Percentiles rank a stretch among this genome's conserved stretches.
These are phyloP conservation scores for Cheilosia variabilis DNA, from an alignment of 2,888 invertebrate genomes.

Conservation along the genomic window DNA sequence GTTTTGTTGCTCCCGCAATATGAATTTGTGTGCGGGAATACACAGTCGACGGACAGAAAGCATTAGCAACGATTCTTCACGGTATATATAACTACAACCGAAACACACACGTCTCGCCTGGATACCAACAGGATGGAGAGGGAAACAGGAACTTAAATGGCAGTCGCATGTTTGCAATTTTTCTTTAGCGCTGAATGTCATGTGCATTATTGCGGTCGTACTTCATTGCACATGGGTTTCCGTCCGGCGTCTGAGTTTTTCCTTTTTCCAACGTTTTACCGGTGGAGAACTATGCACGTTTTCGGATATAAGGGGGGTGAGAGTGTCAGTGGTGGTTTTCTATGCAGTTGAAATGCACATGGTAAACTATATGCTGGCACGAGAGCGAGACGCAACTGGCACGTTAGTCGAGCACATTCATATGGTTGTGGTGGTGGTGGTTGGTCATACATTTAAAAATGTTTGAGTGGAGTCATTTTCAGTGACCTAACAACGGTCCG, in stretches of 20 bases:
- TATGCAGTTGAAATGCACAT: slow-evolving; percentile 4
- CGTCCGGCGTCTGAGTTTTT: slow-evolving; percentile 32
- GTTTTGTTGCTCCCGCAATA: neutral
- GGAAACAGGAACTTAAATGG: slow-evolving; percentile 57
- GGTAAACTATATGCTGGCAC: slow-evolving; percentile 5
- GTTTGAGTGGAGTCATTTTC: no score
- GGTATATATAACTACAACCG: neutral
- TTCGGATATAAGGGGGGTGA: slow-evolving; percentile 15
- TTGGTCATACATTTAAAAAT: no score
- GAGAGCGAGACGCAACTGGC: neutral
- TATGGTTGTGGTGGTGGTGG: no score
- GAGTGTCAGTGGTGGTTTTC: neutral
- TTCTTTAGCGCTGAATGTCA: slow-evolving; percentile 68
- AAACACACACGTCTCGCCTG: slow-evolving; percentile 18
- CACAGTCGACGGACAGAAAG: slow-evolving; percentile 8
- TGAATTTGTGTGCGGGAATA: neutral
- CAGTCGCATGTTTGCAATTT: slow-evolving; percentile 74
- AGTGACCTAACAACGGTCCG: no score
- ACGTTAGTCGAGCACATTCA: slow-evolving; percentile 28
- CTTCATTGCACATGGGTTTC: slow-evolving; percentile 72
- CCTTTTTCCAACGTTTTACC: slow-evolving; percentile 10
- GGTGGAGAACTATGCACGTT: slow-evolving; percentile 43
- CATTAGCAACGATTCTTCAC: slow-evolving; percentile 26
- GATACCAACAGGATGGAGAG: slow-evolving; percentile 4
- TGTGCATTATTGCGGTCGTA: slow-evolving; percentile 71